Base-by-base conservation (phyloP, 2,888 invertebrate species). In the Tuta absoluta region DNA sequence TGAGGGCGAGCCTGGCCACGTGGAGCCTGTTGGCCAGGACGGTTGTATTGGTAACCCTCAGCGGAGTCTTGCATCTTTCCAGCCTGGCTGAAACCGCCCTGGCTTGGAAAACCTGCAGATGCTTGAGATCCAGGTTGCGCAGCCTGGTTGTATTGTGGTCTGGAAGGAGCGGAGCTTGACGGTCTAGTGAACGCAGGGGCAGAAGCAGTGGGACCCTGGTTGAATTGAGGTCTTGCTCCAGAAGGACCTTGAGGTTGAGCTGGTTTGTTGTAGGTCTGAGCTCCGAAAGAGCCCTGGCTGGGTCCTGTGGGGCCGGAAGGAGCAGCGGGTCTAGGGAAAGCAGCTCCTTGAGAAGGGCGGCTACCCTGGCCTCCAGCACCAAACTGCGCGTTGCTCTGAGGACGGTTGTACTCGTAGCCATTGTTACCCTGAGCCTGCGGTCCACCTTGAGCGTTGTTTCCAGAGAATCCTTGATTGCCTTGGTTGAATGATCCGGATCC, bases 1-100 rank as follows among this genome's bases (percentile, higher is more conserved):
- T 57, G 57, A 17, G 59, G 21, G 21, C 56, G 24, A 57, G 56
- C 28, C 14, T 57, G 56, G 1, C 33, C 17, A 1, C 24, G 33
- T 2, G 49, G 5, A 23, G 61, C 66, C 53, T 66, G 66, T 58
- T 69, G 62, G 41, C 70, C 71, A 14, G 81, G 79, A 1, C 74
- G 73, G 67, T 76, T 77, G 67, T 81, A 82, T 63, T 81, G 76
- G 64, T 82, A 80, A 45, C 76, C 72, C 17, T 72, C 71, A 24
- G 67, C 68, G 23, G 72, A 24, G 72, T 73, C 75, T 14, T 71
- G 65, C 28, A 72, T 58, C 57, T 66, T 65, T 37, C 70, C 37
- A 14, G 69, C 61, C 21, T 67, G 63, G 21, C 64, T 67, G 48
- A 48, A 60, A n/a, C 24, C 17, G 17, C 49, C 48, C 12, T 49